These are phyloP conservation scores for Egretta garzetta DNA, from an alignment of 2,113 vertebrate genomes.

Conservation along the genomic window DNA sequence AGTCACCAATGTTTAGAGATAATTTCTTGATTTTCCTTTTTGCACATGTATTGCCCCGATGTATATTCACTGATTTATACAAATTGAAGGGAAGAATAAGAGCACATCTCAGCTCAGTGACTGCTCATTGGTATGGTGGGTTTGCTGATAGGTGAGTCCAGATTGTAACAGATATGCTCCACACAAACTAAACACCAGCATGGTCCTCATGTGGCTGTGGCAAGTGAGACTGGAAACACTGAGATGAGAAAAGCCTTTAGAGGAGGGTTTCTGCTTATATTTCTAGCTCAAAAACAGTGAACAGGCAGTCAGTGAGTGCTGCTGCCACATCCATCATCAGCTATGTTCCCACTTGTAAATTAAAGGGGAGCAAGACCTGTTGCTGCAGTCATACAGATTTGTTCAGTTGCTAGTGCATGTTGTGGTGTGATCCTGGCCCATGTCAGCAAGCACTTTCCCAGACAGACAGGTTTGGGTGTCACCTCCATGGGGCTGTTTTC, in stretches of 20 bases:
- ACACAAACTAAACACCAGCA: background rate
- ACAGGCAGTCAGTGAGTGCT: background rate
- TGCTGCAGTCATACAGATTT: background rate
- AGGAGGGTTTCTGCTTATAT: background rate
- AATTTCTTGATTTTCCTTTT: background rate
- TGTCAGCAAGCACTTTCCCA: rapidly evolving
- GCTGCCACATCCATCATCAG: background rate
- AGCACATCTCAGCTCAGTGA: background rate
- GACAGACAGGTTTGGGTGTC: background rate
- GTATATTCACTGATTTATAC: background rate
- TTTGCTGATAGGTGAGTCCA: background rate
- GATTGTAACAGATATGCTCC: background rate
- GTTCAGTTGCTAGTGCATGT: background rate
- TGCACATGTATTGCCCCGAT: background rate
- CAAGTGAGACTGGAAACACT: background rate
- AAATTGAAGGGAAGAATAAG: background rate
- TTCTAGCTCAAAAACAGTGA: background rate
- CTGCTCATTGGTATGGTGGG: background rate
- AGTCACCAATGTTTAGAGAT: background rate
- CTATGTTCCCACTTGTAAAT: background rate
- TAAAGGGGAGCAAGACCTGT: background rate
- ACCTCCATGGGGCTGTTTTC: background rate
- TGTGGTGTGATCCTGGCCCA: background rate
- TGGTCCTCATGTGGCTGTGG: background rate
- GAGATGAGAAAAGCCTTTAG: background rate